Percentiles rank a stretch among this genome's conserved stretches.
Evolutionary conservation across 2,888 invertebrate species (phyloP).

Genomic region (Ptychoptera contaminata): DNA sequence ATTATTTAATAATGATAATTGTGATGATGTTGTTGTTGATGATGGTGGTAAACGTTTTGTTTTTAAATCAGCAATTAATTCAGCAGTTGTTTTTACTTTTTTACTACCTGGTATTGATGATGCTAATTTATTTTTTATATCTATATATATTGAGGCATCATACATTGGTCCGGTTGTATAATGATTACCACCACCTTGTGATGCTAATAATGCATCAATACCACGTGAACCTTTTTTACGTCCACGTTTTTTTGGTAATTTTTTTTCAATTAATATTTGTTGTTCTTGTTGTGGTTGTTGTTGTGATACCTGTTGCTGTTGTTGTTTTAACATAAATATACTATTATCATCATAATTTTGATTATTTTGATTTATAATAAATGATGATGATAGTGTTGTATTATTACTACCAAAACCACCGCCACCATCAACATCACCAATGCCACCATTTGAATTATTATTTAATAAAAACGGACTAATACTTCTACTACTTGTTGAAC

Average conservation of each 20-base stretch:
- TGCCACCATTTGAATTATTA: background rate
- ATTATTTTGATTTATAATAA: background rate
- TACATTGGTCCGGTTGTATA: constrained; percentile 15
- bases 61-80: constrained; percentile 28
- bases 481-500: background rate
- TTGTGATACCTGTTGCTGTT: background rate
- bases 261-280: constrained; percentile 2
- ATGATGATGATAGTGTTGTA: background rate
- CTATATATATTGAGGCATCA: constrained; percentile 13
- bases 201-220: constrained; percentile 25
- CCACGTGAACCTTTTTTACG: constrained; percentile 30
- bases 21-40: constrained; percentile 15
- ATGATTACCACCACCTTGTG: constrained; percentile 7
- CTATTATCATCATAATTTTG: background rate
- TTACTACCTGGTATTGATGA: constrained; percentile 17
- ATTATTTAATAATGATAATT: background rate
- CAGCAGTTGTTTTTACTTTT: constrained; percentile 30
- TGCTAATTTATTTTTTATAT: constrained; percentile 10
- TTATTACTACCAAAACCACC: background rate
- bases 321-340: background rate
- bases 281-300: background rate
- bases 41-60: constrained; percentile 19
- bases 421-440: background rate
- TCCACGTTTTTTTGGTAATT: constrained; percentile 24
- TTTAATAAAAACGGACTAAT: background rate